Evolutionary conservation across 2,797 vertebrate genomes (phyloP).

Genomic region (Australoheros facetus): DNA sequence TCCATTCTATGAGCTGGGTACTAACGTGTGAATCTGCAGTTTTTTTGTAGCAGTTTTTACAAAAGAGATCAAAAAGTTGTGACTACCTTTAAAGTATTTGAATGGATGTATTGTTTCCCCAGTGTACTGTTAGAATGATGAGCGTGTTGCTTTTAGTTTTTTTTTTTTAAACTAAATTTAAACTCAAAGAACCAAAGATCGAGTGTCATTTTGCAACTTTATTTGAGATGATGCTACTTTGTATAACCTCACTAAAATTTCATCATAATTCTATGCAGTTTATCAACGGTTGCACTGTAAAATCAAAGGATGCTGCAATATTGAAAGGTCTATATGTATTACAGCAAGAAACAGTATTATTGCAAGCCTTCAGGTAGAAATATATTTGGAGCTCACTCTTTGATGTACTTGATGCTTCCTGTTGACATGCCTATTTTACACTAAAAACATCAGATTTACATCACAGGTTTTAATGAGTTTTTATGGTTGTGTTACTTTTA

Average conservation of each 20-base stretch:
- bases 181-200: conserved; percentile 28
- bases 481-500: not conserved
- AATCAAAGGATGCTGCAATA: conserved; percentile 17
- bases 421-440: not conserved
- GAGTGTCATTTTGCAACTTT: conserved; percentile 1
- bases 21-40: conserved; percentile 1
- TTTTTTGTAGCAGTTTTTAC: conserved; percentile 10
- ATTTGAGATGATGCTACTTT: conserved; percentile 10
- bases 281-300: conserved; percentile 8
- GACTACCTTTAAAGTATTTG: conserved; percentile 1
- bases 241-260: conserved; percentile 14
- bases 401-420: conserved; percentile 11
- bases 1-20: conserved; percentile 16
- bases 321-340: not conserved
- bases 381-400: not conserved
- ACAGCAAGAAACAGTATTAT: conserved; percentile 1
- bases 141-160: not conserved
- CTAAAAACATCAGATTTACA: conserved; percentile 13
- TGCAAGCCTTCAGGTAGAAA: conserved; percentile 1
- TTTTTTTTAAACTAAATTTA: not conserved
- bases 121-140: not conserved
- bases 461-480: not conserved
- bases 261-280: conserved; percentile 22
- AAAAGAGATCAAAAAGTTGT: conserved; percentile 1
- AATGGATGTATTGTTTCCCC: not conserved